Evolutionary conservation across 2,888 invertebrate species (phyloP), one percentile per base, ranked within the genome.

Genomic region (Allygus modestus): DNA sequence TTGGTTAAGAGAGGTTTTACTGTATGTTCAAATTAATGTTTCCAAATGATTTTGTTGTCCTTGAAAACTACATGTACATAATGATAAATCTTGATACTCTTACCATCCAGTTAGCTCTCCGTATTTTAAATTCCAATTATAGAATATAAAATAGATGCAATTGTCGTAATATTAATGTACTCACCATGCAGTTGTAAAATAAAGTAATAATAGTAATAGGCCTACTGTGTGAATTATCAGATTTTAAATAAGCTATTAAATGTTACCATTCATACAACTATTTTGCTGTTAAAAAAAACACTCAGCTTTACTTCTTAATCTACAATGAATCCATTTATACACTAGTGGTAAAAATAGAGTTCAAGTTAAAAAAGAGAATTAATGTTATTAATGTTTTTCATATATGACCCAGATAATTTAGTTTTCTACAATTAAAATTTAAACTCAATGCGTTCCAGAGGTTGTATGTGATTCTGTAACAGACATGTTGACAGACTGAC

Each of bases 191-290:
- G 33, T 33, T 11, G 37, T 33, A 28, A 51, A 37, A 23, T 31
- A 9, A 46, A 81, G 11, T 9, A 81, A 28, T 58, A 58, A 33
- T n/a, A 81, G 17, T 65, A 4, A 23, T 58, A 58, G 2, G 7
- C 4, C 37, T 46, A 54, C 20, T 20, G 23, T 7, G 20, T 28
- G 84, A 69, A 85, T 20, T 41, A 81, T 23, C 41, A 83, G 58
- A 82, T 58, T 1, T 11, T 5, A 12, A 65, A 65, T 65, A 65
- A 65, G 65, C 65, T 65, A 65, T n/a, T 23, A 75, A 54, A 46
- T 84, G 51, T 51, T 77, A 77, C 51, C 43, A 9, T 46, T 77
- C 51, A 75, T 1, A 37, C 26, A 43, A 26, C 43, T 41, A 41
- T 75, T 20, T 28, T 28, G 23, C 28, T 77, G n/a, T 31, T 31